A percentile compares a stretch with the other conserved stretches of the same genome.
These are phyloP conservation scores for Stichopus chloronotus DNA, from an alignment of 35 echinoderm and acorn worm species.

Conservation along the genomic window DNA sequence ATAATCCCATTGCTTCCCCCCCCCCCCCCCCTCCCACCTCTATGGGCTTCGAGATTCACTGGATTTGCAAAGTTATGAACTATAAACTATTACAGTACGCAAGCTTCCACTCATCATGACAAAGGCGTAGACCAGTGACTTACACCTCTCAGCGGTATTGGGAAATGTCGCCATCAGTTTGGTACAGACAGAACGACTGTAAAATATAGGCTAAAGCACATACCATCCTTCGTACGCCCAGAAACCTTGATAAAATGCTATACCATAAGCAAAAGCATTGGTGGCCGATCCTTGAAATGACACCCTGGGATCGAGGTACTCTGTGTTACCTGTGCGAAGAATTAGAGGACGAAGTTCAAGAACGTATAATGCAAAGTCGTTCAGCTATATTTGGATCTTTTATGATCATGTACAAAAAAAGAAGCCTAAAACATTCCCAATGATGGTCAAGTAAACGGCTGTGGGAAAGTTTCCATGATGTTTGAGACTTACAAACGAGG, in stretches of 20 bases:
- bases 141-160: too few relatives aligned
- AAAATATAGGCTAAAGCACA: background rate
- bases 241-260: constrained; percentile 94
- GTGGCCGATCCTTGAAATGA: constrained; percentile 75
- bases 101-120: too few relatives aligned
- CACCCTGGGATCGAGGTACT: constrained; percentile 54
- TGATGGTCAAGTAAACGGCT: background rate
- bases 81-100: too few relatives aligned
- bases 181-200: background rate
- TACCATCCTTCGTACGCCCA: constrained; percentile 99
- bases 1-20: too few relatives aligned
- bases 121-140: too few relatives aligned
- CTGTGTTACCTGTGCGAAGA: constrained; percentile 36
- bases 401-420: background rate
- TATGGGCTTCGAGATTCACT: too few relatives aligned
- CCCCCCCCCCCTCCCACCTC: too few relatives aligned
- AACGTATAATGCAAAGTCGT: background rate
- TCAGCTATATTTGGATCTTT: background rate
- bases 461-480: background rate
- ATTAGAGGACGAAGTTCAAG: background rate
- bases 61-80: too few relatives aligned
- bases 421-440: background rate
- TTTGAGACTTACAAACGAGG: background rate
- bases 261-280: constrained; percentile 74
- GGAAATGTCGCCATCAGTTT: too few relatives aligned